Evolutionary conservation across 2,113 vertebrate species (phyloP).

Genomic region (Gopherus evgoodei): DNA sequence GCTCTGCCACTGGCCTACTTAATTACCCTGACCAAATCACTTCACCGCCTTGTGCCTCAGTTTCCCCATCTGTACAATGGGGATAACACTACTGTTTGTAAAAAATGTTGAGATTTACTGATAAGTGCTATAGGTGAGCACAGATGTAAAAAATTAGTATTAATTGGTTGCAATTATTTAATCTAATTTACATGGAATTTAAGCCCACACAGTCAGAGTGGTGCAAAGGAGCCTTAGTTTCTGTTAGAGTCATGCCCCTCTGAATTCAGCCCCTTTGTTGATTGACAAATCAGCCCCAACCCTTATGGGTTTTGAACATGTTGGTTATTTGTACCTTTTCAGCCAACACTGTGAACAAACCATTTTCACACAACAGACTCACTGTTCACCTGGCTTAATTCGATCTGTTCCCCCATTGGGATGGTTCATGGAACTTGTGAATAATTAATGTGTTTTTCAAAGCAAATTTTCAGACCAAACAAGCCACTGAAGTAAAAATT

Average conservation of each 20-base stretch:
- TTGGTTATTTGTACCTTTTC: no score
- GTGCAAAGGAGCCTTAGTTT: no score
- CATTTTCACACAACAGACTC: no score
- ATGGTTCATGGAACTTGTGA: no score
- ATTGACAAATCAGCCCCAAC: not conserved
- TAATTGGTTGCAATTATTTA: not conserved
- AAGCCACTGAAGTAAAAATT: no score
- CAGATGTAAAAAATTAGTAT: not conserved
- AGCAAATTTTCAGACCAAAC: no score
- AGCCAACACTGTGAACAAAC: no score
- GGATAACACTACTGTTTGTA: not conserved
- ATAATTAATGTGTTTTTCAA: no score
- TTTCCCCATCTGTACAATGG: not conserved
- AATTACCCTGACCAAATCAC: not conserved
- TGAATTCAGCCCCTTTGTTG: not conserved
- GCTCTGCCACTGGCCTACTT: not conserved
- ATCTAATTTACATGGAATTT: not conserved
- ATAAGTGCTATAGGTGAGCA: not conserved
- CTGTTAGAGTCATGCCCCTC: not conserved
- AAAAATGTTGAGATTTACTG: not conserved
- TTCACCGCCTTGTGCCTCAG: not conserved
- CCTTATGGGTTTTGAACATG: not conserved
- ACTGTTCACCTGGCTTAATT: no score
- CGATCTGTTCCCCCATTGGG: no score
- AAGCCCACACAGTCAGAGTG: not conserved